phyloP scores from a whole-genome alignment of 2,113 vertebrate species.

The Dermatemys mawii region DNA sequence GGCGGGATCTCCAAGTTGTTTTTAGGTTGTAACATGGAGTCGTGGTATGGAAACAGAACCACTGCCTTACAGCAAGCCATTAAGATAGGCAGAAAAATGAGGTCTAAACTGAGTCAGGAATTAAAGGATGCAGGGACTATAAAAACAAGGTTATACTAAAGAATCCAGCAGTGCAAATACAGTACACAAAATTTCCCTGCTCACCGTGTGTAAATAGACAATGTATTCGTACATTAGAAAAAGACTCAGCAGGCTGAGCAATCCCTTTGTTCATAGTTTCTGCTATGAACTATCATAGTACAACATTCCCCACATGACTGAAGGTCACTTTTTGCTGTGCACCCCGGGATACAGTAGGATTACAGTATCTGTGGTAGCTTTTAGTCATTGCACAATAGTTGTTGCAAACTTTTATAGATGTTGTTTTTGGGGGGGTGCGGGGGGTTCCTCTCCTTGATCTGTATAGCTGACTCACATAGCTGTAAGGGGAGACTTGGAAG shows the following conservation, averaged over 20 bases:
- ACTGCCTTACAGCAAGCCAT: constrained; percentile 15
- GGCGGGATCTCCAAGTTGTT: not conserved
- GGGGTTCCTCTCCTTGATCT: constrained; percentile 43
- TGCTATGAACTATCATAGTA: constrained; percentile 43
- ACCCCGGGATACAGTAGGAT: constrained; percentile 59
- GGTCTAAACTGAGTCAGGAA: not conserved
- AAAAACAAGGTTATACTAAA: constrained; percentile 27
- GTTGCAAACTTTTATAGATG: constrained; percentile 63
- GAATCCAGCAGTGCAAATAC: constrained; percentile 22
- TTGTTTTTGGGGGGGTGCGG: constrained; percentile 50
- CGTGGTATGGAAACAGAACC: not conserved
- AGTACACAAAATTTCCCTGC: constrained; percentile 15
- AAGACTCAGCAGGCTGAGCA: constrained; percentile 47
- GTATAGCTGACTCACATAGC: constrained; percentile 65
- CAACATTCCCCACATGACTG: not conserved
- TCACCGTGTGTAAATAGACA: constrained; percentile 54
- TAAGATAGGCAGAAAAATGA: not conserved
- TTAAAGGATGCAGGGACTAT: constrained; percentile 45
- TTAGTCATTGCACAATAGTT: constrained; percentile 70
- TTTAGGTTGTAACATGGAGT: not conserved
- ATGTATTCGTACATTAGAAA: constrained; percentile 49
- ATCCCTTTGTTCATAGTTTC: constrained; percentile 53
- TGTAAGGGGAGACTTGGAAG: constrained; percentile 59
- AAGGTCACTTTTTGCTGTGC: constrained; percentile 50
- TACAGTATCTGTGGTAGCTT: constrained; percentile 62